Evolutionary conservation across 1,140 invertebrate species (phyloP).

Genomic region (Paramacrobiotus metropolitanus): DNA sequence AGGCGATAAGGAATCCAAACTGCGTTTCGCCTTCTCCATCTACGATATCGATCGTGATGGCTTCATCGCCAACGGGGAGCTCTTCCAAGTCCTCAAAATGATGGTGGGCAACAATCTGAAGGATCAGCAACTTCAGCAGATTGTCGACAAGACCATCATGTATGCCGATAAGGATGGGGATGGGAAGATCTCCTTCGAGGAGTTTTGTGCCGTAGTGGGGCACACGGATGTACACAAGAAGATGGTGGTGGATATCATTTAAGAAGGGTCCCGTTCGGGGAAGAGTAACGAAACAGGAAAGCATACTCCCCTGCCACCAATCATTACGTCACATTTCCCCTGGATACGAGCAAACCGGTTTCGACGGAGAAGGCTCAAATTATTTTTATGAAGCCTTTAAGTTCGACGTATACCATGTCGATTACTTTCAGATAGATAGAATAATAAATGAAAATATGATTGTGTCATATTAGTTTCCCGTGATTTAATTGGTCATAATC

Average conservation of each 20-base stretch:
- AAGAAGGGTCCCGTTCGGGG: neutral
- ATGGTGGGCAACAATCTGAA: conserved; percentile 21
- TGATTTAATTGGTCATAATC: too few relatives aligned
- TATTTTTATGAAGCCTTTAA: neutral
- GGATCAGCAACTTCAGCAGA: conserved; percentile 22
- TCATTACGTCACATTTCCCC: neutral
- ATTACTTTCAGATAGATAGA: neutral
- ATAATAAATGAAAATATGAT: too few relatives aligned
- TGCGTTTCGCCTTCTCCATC: conserved; percentile 22
- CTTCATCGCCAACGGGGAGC: conserved; percentile 22
- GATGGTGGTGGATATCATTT: conserved; percentile 11
- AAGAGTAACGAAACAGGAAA: neutral
- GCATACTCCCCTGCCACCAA: too few relatives aligned
- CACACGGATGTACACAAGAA: conserved; percentile 13
- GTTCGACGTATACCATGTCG: neutral
- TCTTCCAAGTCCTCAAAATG: conserved; percentile 18
- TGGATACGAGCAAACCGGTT: neutral
- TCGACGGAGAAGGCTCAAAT: too few relatives aligned
- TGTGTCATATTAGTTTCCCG: too few relatives aligned
- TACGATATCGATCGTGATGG: conserved; percentile 23
- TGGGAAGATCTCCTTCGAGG: conserved; percentile 22
- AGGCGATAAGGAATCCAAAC: conserved; percentile 22
- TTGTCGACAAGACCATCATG: conserved; percentile 22
- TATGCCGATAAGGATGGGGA: conserved; percentile 23
- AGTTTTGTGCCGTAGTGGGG: conserved; percentile 22